A percentile compares a stretch with the other conserved stretches of the same genome.
Evolutionary conservation across 2,797 vertebrate species (phyloP).

Genomic region (Argyrosomus regius): DNA sequence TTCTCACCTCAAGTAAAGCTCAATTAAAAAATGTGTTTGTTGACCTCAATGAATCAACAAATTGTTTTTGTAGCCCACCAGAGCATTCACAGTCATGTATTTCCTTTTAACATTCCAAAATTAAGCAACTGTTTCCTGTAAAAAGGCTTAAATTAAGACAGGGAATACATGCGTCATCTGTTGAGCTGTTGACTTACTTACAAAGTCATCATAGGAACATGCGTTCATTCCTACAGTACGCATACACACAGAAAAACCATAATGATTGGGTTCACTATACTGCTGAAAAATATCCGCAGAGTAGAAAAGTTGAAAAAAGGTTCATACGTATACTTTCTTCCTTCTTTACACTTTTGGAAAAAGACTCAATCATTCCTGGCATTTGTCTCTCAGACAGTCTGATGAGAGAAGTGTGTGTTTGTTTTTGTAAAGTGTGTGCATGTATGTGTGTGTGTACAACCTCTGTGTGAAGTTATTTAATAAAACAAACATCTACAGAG

Average conservation of each 20-base stretch:
- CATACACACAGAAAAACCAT: conserved; percentile 66
- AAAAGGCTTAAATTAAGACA: conserved; percentile 63
- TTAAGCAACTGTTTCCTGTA: conserved; percentile 76
- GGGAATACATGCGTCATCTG: conserved; percentile 74
- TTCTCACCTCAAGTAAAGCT: conserved; percentile 3
- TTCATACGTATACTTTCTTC: conserved; percentile 33
- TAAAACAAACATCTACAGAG: conserved; percentile 63
- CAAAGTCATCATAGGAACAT: conserved; percentile 59
- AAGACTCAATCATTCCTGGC: conserved; percentile 41
- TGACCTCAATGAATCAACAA: conserved; percentile 53
- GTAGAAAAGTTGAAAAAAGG: conserved; percentile 64
- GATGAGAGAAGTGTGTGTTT: conserved; percentile 26
- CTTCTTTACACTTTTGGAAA: conserved; percentile 31
- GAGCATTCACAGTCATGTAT: conserved; percentile 59
- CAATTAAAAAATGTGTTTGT: conserved; percentile 43
- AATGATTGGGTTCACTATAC: conserved; percentile 63
- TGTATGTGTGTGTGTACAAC: conserved; percentile 12
- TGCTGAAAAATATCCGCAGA: conserved; percentile 47
- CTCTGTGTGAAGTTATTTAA: conserved; percentile 39
- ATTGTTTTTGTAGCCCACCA: conserved; percentile 54
- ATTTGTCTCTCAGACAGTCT: conserved; percentile 35
- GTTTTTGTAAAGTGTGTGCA: conserved; percentile 13
- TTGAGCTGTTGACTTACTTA: conserved; percentile 63
- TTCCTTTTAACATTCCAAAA: conserved; percentile 69
- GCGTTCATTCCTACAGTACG: conserved; percentile 53